Conservation (phyloP, 2,797 vertebrate genomes). For the Sebastes itinus region DNA sequence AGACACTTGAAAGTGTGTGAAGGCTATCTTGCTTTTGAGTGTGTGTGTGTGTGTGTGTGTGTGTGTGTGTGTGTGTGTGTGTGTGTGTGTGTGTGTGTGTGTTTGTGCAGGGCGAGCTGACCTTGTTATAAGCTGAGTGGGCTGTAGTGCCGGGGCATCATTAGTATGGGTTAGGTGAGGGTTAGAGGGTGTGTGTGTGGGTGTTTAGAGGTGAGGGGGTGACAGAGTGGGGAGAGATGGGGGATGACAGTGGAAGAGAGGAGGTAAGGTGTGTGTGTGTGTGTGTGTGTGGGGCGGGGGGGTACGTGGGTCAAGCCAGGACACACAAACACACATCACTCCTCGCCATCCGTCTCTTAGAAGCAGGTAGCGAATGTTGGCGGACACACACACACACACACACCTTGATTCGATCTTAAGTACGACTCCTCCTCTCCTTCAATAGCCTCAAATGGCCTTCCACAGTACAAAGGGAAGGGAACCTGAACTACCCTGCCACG, state of each 20-base stretch:
- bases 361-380: constrained; percentile 26
- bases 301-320: constrained; percentile 52
- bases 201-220: constrained; percentile 41
- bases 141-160: constrained; percentile 67
- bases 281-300: neutral
- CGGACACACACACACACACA: neutral
- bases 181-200: constrained; percentile 54
- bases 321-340: constrained; percentile 44
- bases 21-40: constrained; percentile 1
- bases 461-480: constrained; percentile 33
- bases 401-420: neutral
- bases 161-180: constrained; percentile 77
- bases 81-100: constrained; percentile 1
- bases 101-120: constrained; percentile 60
- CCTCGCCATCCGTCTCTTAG: constrained; percentile 23
- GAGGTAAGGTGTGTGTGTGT: neutral
- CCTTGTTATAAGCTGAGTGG: constrained; percentile 80
- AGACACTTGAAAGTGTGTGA: constrained; percentile 26
- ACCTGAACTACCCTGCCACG: constrained; percentile 26
- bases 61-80: neutral
- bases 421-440: constrained; percentile 19
- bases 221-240: constrained; percentile 38
- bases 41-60: neutral
- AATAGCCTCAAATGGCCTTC: constrained; percentile 46
- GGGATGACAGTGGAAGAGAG: constrained; percentile 28